Evolutionary conservation across 2,113 vertebrate species (phyloP).

Genomic region (Pycnonotus jocosus): DNA sequence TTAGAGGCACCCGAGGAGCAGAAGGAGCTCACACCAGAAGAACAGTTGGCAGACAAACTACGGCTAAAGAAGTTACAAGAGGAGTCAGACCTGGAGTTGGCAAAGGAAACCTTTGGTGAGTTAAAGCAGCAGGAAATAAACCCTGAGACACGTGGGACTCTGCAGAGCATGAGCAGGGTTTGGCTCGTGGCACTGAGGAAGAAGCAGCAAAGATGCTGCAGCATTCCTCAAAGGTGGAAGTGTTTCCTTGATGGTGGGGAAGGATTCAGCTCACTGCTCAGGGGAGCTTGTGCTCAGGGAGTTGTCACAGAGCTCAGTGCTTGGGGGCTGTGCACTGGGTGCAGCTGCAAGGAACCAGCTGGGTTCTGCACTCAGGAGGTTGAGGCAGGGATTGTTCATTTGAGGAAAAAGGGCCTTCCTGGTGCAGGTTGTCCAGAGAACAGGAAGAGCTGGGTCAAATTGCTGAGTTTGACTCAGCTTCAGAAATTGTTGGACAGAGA

Average conservation of each 20-base stretch:
- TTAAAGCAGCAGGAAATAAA: background rate
- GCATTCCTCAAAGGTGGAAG: background rate
- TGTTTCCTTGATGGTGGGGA: rapidly evolving
- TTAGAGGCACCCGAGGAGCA: constrained; percentile 73
- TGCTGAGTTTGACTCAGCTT: background rate
- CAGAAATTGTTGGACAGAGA: background rate
- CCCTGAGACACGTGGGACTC: background rate
- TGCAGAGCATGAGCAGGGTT: rapidly evolving
- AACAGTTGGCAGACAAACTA: constrained; percentile 87
- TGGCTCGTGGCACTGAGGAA: background rate
- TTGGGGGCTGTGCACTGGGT: rapidly evolving
- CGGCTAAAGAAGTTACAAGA: constrained; percentile 91
- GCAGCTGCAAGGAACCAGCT: no score
- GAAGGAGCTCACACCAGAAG: constrained; percentile 79
- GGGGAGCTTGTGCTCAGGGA: background rate
- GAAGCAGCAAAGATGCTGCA: background rate
- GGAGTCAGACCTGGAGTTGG: constrained; percentile 89
- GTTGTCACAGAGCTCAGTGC: background rate
- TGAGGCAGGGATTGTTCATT: background rate
- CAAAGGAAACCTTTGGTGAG: constrained; percentile 95
- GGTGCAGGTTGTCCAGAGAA: background rate
- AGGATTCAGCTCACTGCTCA: background rate
- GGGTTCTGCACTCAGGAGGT: background rate
- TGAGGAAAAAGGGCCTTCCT: background rate
- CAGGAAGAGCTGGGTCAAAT: background rate